Percentiles rank a stretch among this genome's conserved stretches.
phyloP scores from a whole-genome alignment of 2,888 invertebrate species.

The Periphyllus acericola region DNA sequence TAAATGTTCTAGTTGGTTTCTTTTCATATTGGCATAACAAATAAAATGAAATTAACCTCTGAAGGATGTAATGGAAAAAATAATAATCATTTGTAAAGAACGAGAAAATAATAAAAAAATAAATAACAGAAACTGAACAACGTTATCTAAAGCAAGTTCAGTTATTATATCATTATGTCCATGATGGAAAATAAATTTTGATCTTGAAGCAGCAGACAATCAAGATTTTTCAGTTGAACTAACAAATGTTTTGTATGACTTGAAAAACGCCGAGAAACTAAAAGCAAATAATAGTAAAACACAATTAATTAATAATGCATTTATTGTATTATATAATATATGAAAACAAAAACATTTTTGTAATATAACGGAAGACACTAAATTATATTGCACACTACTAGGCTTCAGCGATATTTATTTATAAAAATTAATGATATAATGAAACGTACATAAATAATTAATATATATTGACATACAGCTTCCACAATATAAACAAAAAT shows the following conservation, averaged over 20 bases:
- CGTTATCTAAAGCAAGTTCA: constrained; percentile 53
- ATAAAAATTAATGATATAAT: neutral
- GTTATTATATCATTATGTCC: constrained; percentile 42
- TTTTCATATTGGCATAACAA: constrained; percentile 55
- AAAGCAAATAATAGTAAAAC: neutral
- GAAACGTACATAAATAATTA: neutral
- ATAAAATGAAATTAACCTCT: constrained; percentile 35
- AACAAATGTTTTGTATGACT: constrained; percentile 56
- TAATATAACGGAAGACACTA: neutral
- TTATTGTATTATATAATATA: neutral
- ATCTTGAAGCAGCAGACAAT: constrained; percentile 49
- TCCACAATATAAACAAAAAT: neutral
- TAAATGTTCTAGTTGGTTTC: constrained; percentile 39
- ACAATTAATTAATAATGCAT: neutral
- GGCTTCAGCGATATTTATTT: neutral
- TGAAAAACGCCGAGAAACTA: constrained; percentile 57
- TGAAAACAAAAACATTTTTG: neutral
- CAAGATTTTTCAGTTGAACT: constrained; percentile 55
- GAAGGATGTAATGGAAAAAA: constrained; percentile 49
- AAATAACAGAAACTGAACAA: constrained; percentile 61
- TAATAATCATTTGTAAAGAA: constrained; percentile 59
- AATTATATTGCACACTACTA: neutral
- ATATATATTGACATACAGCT: neutral
- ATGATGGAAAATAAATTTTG: constrained; percentile 37
- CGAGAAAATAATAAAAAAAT: constrained; percentile 60